Base-by-base conservation (phyloP, 2,797 vertebrate species). In the Tangara arthus region DNA sequence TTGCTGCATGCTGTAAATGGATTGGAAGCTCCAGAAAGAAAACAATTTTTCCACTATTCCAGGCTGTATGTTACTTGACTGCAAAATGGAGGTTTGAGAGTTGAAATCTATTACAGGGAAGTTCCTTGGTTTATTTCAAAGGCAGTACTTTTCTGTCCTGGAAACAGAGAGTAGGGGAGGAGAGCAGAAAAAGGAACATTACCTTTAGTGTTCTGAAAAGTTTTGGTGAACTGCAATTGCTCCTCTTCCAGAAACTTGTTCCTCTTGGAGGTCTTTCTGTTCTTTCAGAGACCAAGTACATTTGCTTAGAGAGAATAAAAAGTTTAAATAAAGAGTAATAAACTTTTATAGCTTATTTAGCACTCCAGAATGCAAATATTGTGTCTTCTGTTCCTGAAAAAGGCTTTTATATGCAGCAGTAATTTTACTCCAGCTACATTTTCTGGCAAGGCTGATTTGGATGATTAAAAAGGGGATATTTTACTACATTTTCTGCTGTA, bases 381-480 rank as follows among this genome's bases (percentile, higher is more conserved):
- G 50, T 53, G 19, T 82, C 66, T 93, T 80, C 72, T 89, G 2
- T 70, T 95, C 41, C 30, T 77, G 28, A 42, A 65, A 92, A 75
- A 60, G 69, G 12, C 24, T 88, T 16, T 80, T 28, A 47, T 49
- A 77, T 27, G 37, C 5, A 4, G 64, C 27, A 91, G 35, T 59
- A 73, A 49, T 77, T 91, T 80, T 61, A 3, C 9, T 53, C 8
- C 75, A 60, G 35, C 32, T 52, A 35, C 70, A 75, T 35, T 61
- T 89, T 72, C 46, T 87, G 55, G 24, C 35, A 89, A 86, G 37
- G 39, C n/a, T 91, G 70, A 65, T 89, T 61, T 87, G 32, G 46
- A 30, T 87, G 24, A 71, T 55, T 93, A 88, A 86, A 97, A 96
- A 68, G 52, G 21, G 12, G 55, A 47, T 35, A 59, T 86, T 91